Conservation (phyloP, 2,113 vertebrate species). For the Aegypius monachus region DNA sequence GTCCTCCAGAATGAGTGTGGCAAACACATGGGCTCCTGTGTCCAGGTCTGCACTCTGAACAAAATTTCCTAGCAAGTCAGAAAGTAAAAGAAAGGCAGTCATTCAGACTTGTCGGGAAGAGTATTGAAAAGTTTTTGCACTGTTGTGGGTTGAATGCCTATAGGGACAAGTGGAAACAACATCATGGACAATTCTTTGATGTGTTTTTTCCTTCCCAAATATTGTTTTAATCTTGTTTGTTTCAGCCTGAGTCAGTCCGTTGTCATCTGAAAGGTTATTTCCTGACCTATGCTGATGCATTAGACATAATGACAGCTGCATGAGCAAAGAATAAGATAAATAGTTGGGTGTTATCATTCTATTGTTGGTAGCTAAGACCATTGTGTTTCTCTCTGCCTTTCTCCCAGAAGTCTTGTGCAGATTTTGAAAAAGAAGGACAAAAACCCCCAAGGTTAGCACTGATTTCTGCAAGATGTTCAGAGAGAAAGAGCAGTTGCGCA, state of each 20-base stretch:
- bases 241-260: neutral
- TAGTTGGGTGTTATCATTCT: neutral
- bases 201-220: neutral
- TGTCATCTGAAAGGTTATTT: neutral
- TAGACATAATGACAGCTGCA: neutral
- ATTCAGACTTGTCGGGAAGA: fast-evolving
- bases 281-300: neutral
- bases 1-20: neutral
- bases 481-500: neutral
- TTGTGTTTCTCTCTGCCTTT: neutral
- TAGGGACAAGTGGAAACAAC: neutral
- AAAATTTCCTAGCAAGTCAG: neutral
- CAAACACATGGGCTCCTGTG: neutral
- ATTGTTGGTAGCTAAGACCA: neutral
- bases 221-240: neutral
- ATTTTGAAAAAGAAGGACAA: neutral
- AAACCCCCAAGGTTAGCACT: fast-evolving
- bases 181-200: neutral
- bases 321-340: neutral
- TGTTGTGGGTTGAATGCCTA: neutral
- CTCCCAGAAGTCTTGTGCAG: neutral
- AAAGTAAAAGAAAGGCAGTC: neutral
- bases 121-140: neutral
- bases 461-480: neutral
- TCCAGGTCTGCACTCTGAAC: neutral